A percentile compares a stretch with the other conserved stretches of the same genome.
Conservation (phyloP, 2,113 vertebrate species). For the Aegotheles bennettii region DNA sequence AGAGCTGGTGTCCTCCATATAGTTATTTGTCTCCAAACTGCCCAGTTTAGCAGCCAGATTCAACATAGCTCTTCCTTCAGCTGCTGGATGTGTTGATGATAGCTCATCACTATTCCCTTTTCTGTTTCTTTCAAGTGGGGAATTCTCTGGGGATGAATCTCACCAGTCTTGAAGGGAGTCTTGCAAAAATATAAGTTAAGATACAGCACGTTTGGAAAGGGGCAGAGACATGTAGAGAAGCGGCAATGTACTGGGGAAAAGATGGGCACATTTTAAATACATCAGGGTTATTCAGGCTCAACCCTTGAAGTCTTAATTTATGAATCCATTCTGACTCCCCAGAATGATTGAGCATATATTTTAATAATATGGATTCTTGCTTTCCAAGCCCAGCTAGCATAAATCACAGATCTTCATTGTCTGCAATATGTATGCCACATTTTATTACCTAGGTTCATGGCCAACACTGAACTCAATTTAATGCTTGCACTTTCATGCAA, state of each 20-base stretch:
- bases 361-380: background rate
- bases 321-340: background rate
- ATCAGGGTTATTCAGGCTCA: background rate
- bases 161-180: background rate
- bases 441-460: background rate
- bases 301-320: background rate
- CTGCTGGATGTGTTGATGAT: background rate
- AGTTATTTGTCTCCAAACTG: background rate
- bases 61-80: background rate
- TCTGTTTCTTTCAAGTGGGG: background rate
- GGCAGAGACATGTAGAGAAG: background rate
- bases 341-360: background rate
- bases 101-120: background rate
- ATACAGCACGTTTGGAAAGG: fast-evolving
- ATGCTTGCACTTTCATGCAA: background rate
- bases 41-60: background rate
- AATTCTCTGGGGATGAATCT: background rate
- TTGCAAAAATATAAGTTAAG: background rate
- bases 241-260: background rate
- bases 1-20: fast-evolving
- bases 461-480: background rate
- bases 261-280: background rate
- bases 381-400: background rate
- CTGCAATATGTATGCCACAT: background rate
- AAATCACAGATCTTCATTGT: background rate